Conservation (phyloP, 2,113 vertebrate genomes). For the Plestiodon gilberti region DNA sequence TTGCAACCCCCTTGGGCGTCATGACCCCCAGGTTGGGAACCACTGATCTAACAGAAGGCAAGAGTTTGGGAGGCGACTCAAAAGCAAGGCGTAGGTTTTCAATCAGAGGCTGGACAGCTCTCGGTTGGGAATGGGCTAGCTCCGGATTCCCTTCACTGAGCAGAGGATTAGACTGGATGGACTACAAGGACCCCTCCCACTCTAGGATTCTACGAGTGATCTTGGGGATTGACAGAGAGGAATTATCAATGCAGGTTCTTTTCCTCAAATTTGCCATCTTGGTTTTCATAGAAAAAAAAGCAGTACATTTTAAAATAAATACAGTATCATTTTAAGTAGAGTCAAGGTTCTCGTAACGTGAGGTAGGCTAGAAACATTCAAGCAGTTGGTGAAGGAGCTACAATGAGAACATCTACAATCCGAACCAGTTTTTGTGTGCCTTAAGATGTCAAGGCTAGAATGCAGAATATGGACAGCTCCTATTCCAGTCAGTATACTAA, state of each 20-base stretch:
- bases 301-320: neutral
- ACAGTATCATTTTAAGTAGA: neutral
- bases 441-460: neutral
- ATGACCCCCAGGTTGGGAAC: no score
- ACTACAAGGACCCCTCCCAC: neutral
- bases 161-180: neutral
- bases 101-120: no score
- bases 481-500: no score
- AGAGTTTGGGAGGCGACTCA: neutral
- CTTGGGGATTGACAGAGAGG: neutral
- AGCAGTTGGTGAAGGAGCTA: neutral
- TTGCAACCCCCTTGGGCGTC: no score
- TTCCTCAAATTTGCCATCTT: neutral
- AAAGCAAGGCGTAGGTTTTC: neutral
- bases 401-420: neutral
- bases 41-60: neutral
- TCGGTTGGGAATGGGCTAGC: no score
- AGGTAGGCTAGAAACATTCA: neutral
- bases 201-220: no score
- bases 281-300: neutral
- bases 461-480: no score
- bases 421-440: neutral
- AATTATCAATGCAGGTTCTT: neutral
- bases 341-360: neutral
- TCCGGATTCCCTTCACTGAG: no score